Conservation (phyloP, 2,797 vertebrate species). For the Halcyon badia region DNA sequence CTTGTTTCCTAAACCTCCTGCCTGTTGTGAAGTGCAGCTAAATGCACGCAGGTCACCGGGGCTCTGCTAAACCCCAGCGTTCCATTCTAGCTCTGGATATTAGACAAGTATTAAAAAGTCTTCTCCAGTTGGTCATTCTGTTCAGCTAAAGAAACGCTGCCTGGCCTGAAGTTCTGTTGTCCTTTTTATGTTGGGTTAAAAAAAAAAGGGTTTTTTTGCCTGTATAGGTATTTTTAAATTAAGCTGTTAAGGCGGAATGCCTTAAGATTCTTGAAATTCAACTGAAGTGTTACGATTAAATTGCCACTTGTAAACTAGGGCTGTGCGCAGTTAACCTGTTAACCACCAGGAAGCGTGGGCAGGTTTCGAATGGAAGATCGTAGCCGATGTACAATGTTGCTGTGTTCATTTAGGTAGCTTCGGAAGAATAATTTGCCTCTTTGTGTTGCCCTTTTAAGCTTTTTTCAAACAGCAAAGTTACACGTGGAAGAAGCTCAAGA, state of each 20-base stretch:
- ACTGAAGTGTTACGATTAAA: not conserved
- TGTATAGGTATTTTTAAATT: conserved; percentile 64
- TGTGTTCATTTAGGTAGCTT: conserved; percentile 55
- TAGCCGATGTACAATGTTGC: conserved; percentile 35
- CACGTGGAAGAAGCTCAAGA: not conserved
- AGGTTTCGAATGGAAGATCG: not conserved
- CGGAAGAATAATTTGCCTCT: conserved; percentile 10
- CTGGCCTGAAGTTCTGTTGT: conserved; percentile 70
- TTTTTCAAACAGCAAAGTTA: conserved; percentile 53
- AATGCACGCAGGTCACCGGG: not conserved
- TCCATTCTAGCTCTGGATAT: not conserved
- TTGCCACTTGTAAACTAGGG: conserved; percentile 58
- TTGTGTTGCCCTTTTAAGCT: conserved; percentile 51
- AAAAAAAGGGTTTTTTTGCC: conserved; percentile 51
- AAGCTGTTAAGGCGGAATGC: conserved; percentile 64
- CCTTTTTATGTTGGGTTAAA: conserved; percentile 62
- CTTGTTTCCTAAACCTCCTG: not conserved
- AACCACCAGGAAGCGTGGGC: not conserved
- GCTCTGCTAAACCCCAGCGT: not conserved
- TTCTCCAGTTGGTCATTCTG: not conserved
- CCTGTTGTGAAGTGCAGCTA: conserved; percentile 11
- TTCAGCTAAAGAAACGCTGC: not conserved
- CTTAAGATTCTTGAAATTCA: conserved; percentile 35
- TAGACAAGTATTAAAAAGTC: not conserved
- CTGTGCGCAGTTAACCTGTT: conserved; percentile 37